A percentile compares a stretch with the other conserved stretches of the same genome.
Conservation (phyloP, 2,888 invertebrate genomes). For the Parnassius glacialis region DNA sequence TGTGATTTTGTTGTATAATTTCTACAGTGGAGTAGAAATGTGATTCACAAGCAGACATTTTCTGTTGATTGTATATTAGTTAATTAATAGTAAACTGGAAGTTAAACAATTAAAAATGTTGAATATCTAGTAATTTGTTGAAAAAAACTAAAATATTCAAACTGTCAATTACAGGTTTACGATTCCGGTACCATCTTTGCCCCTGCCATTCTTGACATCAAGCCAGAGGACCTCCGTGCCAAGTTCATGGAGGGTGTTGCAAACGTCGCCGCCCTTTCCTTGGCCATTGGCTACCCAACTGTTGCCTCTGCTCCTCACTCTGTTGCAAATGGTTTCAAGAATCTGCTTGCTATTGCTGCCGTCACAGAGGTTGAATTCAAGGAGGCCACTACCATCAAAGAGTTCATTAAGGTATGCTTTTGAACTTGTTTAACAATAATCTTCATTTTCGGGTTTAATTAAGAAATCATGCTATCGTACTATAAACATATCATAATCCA, state of each 20-base stretch:
- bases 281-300: conserved; percentile 97
- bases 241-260: conserved; percentile 96
- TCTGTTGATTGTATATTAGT: background rate
- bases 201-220: conserved; percentile 98
- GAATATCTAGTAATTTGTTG: background rate
- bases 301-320: conserved; percentile 98
- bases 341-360: conserved; percentile 97
- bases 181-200: conserved; percentile 99
- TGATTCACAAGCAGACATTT: conserved; percentile 36
- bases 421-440: too few species aligned
- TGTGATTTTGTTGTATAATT: conserved; percentile 34
- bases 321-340: conserved; percentile 98
- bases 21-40: conserved; percentile 28
- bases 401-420: conserved; percentile 87
- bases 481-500: too few species aligned
- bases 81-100: background rate
- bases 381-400: conserved; percentile 95
- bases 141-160: conserved; percentile 2
- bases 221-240: conserved; percentile 95
- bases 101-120: too few species aligned
- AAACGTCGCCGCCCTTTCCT: conserved; percentile 95
- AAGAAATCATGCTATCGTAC: too few species aligned
- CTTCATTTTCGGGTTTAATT: too few species aligned
- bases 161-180: conserved; percentile 84
- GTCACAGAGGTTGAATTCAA: conserved; percentile 97